Base-by-base conservation (phyloP, 2,888 invertebrate genomes). In the Chirona hameri region DNA sequence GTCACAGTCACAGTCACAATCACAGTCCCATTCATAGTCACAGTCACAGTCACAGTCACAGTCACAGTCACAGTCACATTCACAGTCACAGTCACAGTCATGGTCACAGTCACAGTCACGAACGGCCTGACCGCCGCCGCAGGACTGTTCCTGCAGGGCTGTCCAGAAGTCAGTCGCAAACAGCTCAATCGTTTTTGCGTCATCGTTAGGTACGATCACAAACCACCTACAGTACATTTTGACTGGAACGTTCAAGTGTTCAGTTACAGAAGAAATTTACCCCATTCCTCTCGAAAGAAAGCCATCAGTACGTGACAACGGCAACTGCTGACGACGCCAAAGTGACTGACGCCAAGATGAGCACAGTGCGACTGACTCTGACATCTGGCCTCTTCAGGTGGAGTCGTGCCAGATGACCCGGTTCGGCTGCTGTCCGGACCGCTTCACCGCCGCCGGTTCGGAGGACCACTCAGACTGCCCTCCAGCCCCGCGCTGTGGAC, bases 361-460 rank as follows among this genome's bases (percentile, higher is more conserved):
- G n/a, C n/a, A n/a, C n/a, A n/a, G n/a, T 14, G 14, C 52, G 10
- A 14, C 52, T 14, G 52, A 10, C 14, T 10, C 52, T 14, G 7
- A 7, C 52, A 7, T 14, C 52, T 7, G 52, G 7, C 12, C 12
- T 15, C 39, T 31, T 0, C 76, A 76, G 76, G 31, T 76, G 76
- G 29, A 29, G 31, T 39, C 39, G 21, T 76, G 76, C 18, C 76
- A 76, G 76, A 10, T 9, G 76, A 76, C 76, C 7, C 76, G 84
- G 18, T 84, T 83, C 79, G 84, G 84, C 21, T 84, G 84, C 69
- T 84, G 84, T 48, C 81, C 82, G 18, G 83, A 84, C 79, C 81
- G 84, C 24, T 29, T 57, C 12, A 82, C 83, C 0, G 82, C 83
- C 21, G 84, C 84, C 31, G n/a, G 57, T 15, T 83, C 83, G 1